These are phyloP conservation scores for Chrysotoxum bicinctum DNA, from an alignment of 2,888 invertebrate genomes.

Conservation along the genomic window DNA sequence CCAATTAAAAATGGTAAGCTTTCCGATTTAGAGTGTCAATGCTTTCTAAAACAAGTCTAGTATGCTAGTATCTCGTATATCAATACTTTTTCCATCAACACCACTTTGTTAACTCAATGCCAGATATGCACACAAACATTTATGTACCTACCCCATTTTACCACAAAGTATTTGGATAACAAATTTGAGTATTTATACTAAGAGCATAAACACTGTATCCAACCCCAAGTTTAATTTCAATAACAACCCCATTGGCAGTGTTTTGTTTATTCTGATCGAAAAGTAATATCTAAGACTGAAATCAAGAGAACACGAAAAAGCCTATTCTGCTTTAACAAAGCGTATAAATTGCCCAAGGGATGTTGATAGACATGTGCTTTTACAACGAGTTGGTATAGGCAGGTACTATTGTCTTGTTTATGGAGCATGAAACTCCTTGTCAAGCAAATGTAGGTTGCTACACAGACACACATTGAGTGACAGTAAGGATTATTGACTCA, in stretches of 20 bases:
- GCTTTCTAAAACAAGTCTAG: too few relatives aligned
- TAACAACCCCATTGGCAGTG: constrained; percentile 26
- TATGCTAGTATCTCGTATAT: too few relatives aligned
- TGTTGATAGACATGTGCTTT: constrained; percentile 4
- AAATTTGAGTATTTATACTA: constrained; percentile 17
- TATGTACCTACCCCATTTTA: neutral
- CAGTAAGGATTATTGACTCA: constrained; percentile 29
- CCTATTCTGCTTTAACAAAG: constrained; percentile 18
- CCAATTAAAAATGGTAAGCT: too few relatives aligned
- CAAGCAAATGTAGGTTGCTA: neutral
- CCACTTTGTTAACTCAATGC: neutral
- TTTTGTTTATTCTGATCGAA: constrained; percentile 6
- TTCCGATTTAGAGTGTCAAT: too few relatives aligned
- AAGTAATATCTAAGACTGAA: constrained; percentile 22
- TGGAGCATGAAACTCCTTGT: constrained; percentile 1
- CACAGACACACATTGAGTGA: neutral
- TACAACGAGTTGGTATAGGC: neutral
- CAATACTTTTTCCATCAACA: neutral
- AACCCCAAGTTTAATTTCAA: constrained; percentile 20
- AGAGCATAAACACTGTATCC: neutral
- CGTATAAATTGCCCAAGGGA: constrained; percentile 19
- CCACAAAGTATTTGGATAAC: constrained; percentile 9
- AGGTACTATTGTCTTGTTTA: neutral
- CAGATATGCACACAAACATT: neutral
- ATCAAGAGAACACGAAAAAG: neutral